Percentiles rank a stretch among this genome's conserved stretches.
These are phyloP conservation scores for Phortica magna DNA, from an alignment of 2,888 invertebrate species.

Conservation along the genomic window DNA sequence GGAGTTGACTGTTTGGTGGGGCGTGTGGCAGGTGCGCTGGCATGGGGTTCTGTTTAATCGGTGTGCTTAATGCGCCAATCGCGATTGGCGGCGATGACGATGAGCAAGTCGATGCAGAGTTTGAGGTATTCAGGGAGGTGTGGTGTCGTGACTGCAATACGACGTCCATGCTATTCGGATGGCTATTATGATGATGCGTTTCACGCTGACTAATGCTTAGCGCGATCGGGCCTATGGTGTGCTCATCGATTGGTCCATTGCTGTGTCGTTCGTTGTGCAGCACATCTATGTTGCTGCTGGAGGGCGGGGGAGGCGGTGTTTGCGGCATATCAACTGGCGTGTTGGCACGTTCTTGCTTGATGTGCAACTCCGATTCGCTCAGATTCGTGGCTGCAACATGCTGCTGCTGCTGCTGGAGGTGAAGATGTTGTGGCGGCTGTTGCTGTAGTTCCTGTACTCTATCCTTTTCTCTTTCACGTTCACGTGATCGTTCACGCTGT, in stretches of 20 bases:
- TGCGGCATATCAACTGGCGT: slow-evolving; percentile 67
- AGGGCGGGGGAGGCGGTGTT: slow-evolving; percentile 59
- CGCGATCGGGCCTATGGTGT: slow-evolving; percentile 48
- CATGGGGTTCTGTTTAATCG: slow-evolving; percentile 53
- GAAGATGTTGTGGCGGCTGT: slow-evolving; percentile 53
- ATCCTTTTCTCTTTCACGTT: slow-evolving; percentile 49
- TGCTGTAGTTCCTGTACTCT: slow-evolving; percentile 53
- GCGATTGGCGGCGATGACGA: slow-evolving; percentile 46
- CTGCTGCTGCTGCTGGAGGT: slow-evolving; percentile 55
- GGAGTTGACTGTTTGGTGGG: slow-evolving; percentile 46
- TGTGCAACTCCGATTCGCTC: slow-evolving; percentile 68
- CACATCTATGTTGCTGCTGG: slow-evolving; percentile 43
- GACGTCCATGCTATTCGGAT: slow-evolving; percentile 9
- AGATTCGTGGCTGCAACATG: slow-evolving; percentile 52
- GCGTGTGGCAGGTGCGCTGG: slow-evolving; percentile 49
- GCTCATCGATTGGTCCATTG: slow-evolving; percentile 35
- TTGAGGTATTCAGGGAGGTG: slow-evolving; percentile 62
- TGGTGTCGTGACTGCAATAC: slow-evolving; percentile 55
- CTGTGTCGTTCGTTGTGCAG: slow-evolving; percentile 29
- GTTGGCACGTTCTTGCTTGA: slow-evolving; percentile 77
- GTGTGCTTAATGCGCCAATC: slow-evolving; percentile 32
- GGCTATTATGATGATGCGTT: slow-evolving; percentile 28
- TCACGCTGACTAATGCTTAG: slow-evolving; percentile 46
- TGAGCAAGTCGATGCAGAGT: slow-evolving; percentile 49
- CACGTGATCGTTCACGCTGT: slow-evolving; percentile 44